These are phyloP conservation scores for Calliscelio sp. DNA, from an alignment of 2,888 invertebrate genomes.

Conservation along the genomic window DNA sequence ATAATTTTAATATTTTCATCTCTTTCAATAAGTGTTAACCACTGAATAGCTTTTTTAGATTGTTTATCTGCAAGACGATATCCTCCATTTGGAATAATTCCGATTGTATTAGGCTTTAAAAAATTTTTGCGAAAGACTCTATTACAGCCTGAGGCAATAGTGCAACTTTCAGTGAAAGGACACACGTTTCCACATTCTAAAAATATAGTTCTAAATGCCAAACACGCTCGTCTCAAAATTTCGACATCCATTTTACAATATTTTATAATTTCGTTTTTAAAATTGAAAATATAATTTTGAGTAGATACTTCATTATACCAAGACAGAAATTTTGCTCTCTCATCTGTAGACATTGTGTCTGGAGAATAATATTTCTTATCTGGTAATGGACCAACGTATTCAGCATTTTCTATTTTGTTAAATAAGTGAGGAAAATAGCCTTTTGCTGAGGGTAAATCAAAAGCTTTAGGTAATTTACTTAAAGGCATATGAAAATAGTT, in stretches of 20 bases:
- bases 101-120: background rate
- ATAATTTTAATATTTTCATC: background rate
- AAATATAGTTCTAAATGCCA: constrained; percentile 14
- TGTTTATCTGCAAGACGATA: no score
- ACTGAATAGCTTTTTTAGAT: constrained; percentile 73
- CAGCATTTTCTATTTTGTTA: constrained; percentile 71
- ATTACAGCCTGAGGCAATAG: constrained; percentile 16
- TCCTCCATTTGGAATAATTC: background rate
- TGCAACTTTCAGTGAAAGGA: constrained; percentile 10
- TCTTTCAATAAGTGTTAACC: constrained; percentile 57
- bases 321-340: constrained; percentile 38
- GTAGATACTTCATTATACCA: constrained; percentile 1
- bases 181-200: background rate
- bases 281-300: constrained; percentile 6
- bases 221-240: background rate
- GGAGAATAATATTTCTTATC: constrained; percentile 51
- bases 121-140: background rate
- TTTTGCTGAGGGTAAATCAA: constrained; percentile 73
- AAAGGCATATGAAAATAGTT: no score
- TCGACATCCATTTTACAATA: no score
- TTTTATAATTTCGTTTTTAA: constrained; percentile 5
- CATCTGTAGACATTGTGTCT: no score
- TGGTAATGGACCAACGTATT: constrained; percentile 69
- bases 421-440: constrained; percentile 75
- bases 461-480: no score